A percentile compares a stretch with the other conserved stretches of the same genome.
Conservation (phyloP, 2,113 vertebrate genomes). For the Nesogale talazaci region DNA sequence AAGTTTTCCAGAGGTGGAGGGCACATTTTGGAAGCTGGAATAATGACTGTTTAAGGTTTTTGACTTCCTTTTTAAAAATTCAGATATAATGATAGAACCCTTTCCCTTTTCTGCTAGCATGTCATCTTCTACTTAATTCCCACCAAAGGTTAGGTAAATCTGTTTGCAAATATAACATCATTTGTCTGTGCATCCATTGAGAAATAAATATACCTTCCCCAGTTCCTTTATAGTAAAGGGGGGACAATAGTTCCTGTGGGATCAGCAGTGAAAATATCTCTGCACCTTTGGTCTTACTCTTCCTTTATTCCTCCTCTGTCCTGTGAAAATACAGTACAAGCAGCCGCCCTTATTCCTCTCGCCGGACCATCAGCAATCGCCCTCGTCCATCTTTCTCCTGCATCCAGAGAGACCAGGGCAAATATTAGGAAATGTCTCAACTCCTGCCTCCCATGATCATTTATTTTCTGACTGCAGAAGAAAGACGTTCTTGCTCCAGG, state of each 20-base stretch:
- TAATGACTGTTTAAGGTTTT: neutral
- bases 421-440: neutral
- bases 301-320: neutral
- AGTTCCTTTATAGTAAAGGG: neutral
- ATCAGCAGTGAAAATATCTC: neutral
- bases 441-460: neutral
- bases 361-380: neutral
- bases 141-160: slow-evolving; percentile 51
- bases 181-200: neutral
- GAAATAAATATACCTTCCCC: neutral
- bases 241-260: neutral
- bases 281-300: neutral
- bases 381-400: neutral
- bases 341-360: too few species aligned
- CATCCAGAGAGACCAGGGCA: neutral
- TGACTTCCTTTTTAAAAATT: slow-evolving; percentile 46
- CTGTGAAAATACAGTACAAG: rapidly evolving
- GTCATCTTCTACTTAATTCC: slow-evolving; percentile 64
- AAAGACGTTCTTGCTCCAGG: too few species aligned
- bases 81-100: slow-evolving; percentile 17
- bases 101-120: slow-evolving; percentile 30
- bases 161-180: slow-evolving; percentile 55
- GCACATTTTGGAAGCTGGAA: slow-evolving; percentile 62
- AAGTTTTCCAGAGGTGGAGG: slow-evolving; percentile 55
- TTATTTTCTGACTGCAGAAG: too few species aligned